phyloP scores from a whole-genome alignment of 1,140 invertebrate genomes.

The Sipha flava region DNA sequence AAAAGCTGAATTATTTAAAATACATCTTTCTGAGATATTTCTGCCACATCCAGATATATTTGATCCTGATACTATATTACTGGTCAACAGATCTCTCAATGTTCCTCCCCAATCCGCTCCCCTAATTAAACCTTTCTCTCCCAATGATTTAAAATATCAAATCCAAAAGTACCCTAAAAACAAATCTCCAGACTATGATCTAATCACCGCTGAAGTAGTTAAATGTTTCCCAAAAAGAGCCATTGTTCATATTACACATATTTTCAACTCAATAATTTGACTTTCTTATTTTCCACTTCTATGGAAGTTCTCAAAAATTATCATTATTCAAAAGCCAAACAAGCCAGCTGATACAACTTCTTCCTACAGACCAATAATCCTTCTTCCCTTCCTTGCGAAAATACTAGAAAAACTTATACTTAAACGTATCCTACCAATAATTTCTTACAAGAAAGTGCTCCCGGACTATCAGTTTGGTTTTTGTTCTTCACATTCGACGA shows the following conservation, averaged over 20 bases:
- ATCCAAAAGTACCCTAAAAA: background rate
- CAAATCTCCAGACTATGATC: conserved; percentile 24
- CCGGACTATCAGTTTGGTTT: background rate
- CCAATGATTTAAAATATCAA: background rate
- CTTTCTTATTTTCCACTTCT: too few species aligned
- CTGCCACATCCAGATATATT: background rate
- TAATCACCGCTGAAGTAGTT: conserved; percentile 9
- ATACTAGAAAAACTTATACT: too few species aligned
- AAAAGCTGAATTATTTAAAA: background rate
- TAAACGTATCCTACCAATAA: too few species aligned
- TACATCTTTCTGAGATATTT: background rate
- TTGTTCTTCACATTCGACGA: background rate
- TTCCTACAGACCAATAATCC: too few species aligned
- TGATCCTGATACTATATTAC: background rate
- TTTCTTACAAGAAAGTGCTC: background rate
- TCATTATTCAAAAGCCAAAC: too few species aligned
- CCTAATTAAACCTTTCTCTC: background rate
- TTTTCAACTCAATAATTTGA: too few species aligned
- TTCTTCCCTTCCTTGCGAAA: too few species aligned
- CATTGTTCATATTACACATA: too few species aligned
- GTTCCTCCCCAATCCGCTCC: background rate
- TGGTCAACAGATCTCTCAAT: background rate
- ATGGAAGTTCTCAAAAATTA: too few species aligned
- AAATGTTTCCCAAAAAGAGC: too few species aligned
- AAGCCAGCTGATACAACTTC: too few species aligned